phyloP scores from a whole-genome alignment of 2,888 invertebrate genomes.

The Cheilosia vernalis region DNA sequence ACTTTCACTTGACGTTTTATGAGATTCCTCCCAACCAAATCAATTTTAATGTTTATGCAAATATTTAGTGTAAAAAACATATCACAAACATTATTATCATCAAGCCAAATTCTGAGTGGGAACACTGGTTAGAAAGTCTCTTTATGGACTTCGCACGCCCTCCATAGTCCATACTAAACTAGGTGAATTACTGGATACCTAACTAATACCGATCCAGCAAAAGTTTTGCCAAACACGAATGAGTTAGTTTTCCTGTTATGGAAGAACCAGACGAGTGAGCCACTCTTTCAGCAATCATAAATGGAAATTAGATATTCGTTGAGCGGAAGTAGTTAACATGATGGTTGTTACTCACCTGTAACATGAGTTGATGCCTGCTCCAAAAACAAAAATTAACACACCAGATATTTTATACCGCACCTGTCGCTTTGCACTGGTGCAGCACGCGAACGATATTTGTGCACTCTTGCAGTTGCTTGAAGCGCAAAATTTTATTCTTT shows the following conservation, averaged over 20 bases:
- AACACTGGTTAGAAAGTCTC: constrained; percentile 9
- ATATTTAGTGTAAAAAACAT: background rate
- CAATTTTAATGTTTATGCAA: background rate
- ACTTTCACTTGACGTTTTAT: background rate
- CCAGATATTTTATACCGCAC: constrained; percentile 23
- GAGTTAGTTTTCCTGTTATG: background rate
- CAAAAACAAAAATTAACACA: background rate
- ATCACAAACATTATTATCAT: background rate
- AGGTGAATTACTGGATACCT: background rate
- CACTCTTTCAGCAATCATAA: background rate
- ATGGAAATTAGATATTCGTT: constrained; percentile 16
- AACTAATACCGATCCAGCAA: background rate
- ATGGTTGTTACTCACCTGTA: constrained; percentile 36
- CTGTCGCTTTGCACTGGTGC: constrained; percentile 23
- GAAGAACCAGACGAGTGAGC: background rate
- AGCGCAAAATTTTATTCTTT: background rate
- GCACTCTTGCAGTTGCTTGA: background rate
- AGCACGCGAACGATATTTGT: constrained; percentile 3
- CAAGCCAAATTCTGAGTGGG: background rate
- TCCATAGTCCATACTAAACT: constrained; percentile 1
- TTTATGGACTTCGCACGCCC: background rate
- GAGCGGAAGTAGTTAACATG: constrained; percentile 31
- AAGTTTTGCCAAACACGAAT: background rate
- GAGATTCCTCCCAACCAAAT: background rate
- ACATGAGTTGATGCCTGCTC: constrained; percentile 12